Base-by-base conservation (phyloP, 2,113 vertebrate genomes). In the Notiomystis cincta region DNA sequence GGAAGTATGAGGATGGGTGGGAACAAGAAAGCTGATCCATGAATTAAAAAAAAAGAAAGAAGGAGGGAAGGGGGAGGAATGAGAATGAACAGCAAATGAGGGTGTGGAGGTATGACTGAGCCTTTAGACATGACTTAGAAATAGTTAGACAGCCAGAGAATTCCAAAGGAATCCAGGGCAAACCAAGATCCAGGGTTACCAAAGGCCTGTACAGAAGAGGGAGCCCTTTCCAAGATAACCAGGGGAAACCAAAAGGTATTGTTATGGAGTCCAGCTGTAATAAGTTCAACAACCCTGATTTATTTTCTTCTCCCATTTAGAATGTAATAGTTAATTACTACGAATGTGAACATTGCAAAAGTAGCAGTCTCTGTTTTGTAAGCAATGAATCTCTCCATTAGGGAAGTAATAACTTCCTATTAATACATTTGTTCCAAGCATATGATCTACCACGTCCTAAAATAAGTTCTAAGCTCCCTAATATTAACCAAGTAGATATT, bases 371-470 rank as follows among this genome's bases (percentile, higher is more conserved):
- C 54, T 62, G 40, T 86, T 87, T 91, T 82, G 31, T 76, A 89
- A 87, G 56, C 37, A 85, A 50, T 96, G 95, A 96, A 61, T 97
- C 93, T 93, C 81, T 88, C 53, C 18, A n/a, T 10, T 75, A 67
- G 83, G 93, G 94, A 96, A 97, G 95, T 88, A 65, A 81, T 47
- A 88, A 77, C 88, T 96, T 96, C 95, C 96, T 97, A 95, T 97
- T 95, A 96, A 95, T 96, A 96, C 37, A 93, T 86, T 94, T 97
- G 87, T 97, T 97, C 96, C 96, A 93, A 70, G 80, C 97, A 86
- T 91, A 94, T 97, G 97, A 97, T 89, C 90, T 72, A 67, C 53
- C 53, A 47, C 24, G 20, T 89, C 91, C 70, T 85, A 94, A 94
- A 97, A 97, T 93, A 93, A 83, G 44, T 90, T 85, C 33, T 76